Base-by-base conservation (phyloP, 2,888 invertebrate species). In the Thelaira solivaga region DNA sequence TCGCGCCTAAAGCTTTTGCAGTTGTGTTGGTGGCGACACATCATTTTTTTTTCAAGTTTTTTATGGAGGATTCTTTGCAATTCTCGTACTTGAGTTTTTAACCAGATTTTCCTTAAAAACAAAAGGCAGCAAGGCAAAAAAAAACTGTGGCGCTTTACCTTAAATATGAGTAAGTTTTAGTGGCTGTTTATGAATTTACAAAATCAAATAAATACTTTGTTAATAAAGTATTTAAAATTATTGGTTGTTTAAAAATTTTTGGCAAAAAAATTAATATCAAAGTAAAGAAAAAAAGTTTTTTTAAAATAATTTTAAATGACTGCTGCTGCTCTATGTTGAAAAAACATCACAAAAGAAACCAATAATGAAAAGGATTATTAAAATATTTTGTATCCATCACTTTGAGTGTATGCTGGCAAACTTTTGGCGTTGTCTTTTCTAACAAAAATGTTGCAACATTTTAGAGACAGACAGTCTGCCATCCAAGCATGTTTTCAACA, bases 11-110 rank as follows among this genome's bases (percentile, higher is more conserved):
- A 67, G 61, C 67, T 67, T 43, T 72, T 67, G 53, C 71, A 67
- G 47, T 61, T 76, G 76, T 72, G 72, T 76, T 76, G 72, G 76
- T 76, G 76, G 76, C 76, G 76, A 76, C 76, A 76, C 72, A 71
- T 68, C 53, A 61, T 68, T n/a, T 55, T 67, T 68, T 65, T 55
- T 16, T 29, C 22, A n/a, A 41, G 13, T 62, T 47, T 55, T 64
- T 72, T 71, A 45, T 47, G 20, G 45, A 45, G 47, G 22, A 55
- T 72, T 72, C 72, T 22, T 72, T 26, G 45, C 64, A 64, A 29
- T 47, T n/a, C 29, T n/a, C 41, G 69, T 61, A 47, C 45, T 72
- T 55, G 39, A 72, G 29, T 20, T 71, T 68, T 72, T 45, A 72
- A 72, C 55, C 62, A 72, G 62, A 64, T 47, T 72, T 72, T 53